Conservation (phyloP, 2,113 vertebrate species). For the Lipotes vexillifer region DNA sequence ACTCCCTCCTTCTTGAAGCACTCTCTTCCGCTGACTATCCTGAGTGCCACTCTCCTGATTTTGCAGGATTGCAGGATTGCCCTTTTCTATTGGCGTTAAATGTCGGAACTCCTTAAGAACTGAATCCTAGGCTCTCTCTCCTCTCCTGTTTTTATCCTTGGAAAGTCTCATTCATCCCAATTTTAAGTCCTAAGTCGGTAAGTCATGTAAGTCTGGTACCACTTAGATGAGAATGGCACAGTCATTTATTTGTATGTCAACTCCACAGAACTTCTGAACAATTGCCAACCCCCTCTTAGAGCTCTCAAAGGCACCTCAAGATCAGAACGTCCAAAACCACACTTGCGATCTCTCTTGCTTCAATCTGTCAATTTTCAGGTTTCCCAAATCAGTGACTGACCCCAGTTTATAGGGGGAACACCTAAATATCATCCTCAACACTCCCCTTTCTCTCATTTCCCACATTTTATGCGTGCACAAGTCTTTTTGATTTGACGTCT, state of each 20-base stretch:
- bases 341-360: background rate
- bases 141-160: background rate
- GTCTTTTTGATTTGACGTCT: background rate
- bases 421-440: background rate
- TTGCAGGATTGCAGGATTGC: background rate
- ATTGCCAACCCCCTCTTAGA: background rate
- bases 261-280: background rate
- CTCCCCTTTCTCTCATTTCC: background rate
- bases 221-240: background rate
- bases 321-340: background rate
- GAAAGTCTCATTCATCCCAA: background rate
- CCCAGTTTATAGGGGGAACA: background rate
- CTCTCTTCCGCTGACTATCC: background rate
- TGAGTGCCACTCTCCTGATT: background rate
- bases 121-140: background rate
- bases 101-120: background rate
- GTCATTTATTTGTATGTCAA: background rate
- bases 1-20: background rate
- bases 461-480: too few species aligned
- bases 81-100: background rate
- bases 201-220: background rate
- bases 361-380: background rate
- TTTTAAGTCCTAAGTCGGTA: background rate
- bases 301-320: background rate
- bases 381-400: background rate